Base-by-base conservation (phyloP, 2,113 vertebrate species). In the Peromyscus leucopus region DNA sequence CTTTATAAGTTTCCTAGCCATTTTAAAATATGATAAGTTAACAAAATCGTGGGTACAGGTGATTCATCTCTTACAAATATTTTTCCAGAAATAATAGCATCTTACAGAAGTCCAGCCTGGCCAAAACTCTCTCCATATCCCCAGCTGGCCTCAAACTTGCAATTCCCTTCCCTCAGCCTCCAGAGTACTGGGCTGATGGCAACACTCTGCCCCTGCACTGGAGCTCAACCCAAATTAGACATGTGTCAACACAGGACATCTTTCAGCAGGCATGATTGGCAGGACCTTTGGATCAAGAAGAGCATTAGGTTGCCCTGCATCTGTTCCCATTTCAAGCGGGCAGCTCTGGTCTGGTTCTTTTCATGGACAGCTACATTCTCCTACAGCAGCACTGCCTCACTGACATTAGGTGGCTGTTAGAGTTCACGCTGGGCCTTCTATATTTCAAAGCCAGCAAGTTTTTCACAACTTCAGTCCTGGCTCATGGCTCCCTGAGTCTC, bases 341-440 rank as follows among this genome's bases (percentile, higher is more conserved):
- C 83, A 61, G 63, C 55, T 76, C n/a, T 48, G 12, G 3, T 65
- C 65, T 42, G 46, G 46, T 26, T 61, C 74, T 0, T 28, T n/a
- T 89, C 46, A 28, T 2, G 8, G 8, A 55, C 51, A 55, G 51
- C 51, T 55, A 55, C 51, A 55, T 55, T 55, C 1, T 8, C 33
- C 39, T 2, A 1, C 0, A 4, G 9, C 59, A 24, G 36, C 12
- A 0, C 2, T 46, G 31, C 15, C 92, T 24, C 26, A 21, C 74
- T 31, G 48, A 22, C 11, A 4, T 36, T 57, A 57, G 33, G 21
- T 67, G 8, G 28, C 31, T 48, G 31, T 33, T 24, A 12, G 36
- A 61, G 22, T 61, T 83, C 22, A 9, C 39, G 57, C 11, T 24
- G n/a, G n/a, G 80, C 55, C 57, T 39, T 83, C 39, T 39, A 8